Evolutionary conservation across 1,140 invertebrate genomes (phyloP), one percentile per base, ranked within the genome.

Genomic region (Formica exsecta): DNA sequence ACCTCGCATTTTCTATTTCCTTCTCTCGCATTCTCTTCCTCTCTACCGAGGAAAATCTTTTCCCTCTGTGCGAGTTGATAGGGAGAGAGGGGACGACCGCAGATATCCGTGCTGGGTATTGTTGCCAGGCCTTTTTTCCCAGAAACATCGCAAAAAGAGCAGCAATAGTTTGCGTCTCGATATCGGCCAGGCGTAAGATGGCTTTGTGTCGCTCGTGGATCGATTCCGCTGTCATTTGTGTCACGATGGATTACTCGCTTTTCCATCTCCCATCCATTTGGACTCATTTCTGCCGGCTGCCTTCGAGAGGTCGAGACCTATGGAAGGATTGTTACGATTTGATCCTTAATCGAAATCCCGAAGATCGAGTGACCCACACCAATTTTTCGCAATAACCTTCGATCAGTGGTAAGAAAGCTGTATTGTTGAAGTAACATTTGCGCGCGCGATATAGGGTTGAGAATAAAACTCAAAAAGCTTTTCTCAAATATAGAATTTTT

Each of bases 101-200:
- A 84, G 44, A 87, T 87, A 87, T 44, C 71, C 68, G 68, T 71
- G 73, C 71, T 70, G 66, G 71, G 86, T 71, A 71, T 84, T 41
- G 65, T 48, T 57, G 57, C 25, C n/a, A 61, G 44, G 62, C 48
- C 54, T 61, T 74, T 36, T 76, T 64, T 51, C 73, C 36, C 32
- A 19, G 36, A 48, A 44, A 80, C 51, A 70, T 32, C 44, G 48
- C 8, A 48, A 71, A 65, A 64, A 36, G 77, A 64, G 57, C 75
- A 51, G 57, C 66, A 51, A 16, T 7, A 3, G 85, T 84, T 64
- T 65, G 74, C 64, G 66, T 54, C 36, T 36, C 64, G 48, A 80
- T 80, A 80, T 80, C 48, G 65, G 36, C 29, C 48, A 65, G 48
- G 64, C 77, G 22, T 80, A 68, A 80, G 48, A 41, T 36, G 48